phyloP scores from a whole-genome alignment of 1,140 invertebrate species.

The Rhopalosiphum maidis region DNA sequence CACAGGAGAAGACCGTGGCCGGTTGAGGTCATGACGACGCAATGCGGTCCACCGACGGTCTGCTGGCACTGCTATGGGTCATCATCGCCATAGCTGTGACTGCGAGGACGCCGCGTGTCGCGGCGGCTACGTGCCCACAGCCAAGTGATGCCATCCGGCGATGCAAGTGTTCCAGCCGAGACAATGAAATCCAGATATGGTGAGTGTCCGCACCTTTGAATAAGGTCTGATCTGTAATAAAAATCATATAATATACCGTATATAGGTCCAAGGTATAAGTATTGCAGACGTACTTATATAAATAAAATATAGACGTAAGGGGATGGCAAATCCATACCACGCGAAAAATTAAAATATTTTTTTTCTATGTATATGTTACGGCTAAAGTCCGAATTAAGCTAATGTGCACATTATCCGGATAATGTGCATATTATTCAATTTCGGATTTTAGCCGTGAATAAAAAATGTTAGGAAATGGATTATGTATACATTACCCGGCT shows the following conservation, averaged over 20 bases:
- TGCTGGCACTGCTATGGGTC: constrained; percentile 53
- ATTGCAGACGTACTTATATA: too few relatives aligned
- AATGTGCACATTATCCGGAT: too few relatives aligned
- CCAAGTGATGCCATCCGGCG: constrained; percentile 60
- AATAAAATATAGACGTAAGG: too few relatives aligned
- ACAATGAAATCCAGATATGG: constrained; percentile 61
- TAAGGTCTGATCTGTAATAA: background rate
- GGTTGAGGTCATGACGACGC: constrained; percentile 56
- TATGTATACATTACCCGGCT: too few relatives aligned
- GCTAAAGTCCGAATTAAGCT: too few relatives aligned
- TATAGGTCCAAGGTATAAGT: background rate
- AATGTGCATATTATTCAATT: too few relatives aligned
- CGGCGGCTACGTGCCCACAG: constrained; percentile 38
- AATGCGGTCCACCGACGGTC: constrained; percentile 52
- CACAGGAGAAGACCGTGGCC: constrained; percentile 4
- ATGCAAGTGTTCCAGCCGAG: constrained; percentile 60
- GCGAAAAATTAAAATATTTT: too few relatives aligned
- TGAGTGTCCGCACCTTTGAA: constrained; percentile 40
- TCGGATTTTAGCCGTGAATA: too few relatives aligned
- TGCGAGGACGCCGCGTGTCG: background rate
- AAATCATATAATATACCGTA: background rate
- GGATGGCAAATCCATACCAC: too few relatives aligned
- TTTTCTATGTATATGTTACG: too few relatives aligned
- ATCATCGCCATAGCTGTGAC: constrained; percentile 19
- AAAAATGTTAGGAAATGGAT: too few relatives aligned